Base-by-base conservation (phyloP, 2,797 vertebrate genomes). In the Cyclura pinguis region DNA sequence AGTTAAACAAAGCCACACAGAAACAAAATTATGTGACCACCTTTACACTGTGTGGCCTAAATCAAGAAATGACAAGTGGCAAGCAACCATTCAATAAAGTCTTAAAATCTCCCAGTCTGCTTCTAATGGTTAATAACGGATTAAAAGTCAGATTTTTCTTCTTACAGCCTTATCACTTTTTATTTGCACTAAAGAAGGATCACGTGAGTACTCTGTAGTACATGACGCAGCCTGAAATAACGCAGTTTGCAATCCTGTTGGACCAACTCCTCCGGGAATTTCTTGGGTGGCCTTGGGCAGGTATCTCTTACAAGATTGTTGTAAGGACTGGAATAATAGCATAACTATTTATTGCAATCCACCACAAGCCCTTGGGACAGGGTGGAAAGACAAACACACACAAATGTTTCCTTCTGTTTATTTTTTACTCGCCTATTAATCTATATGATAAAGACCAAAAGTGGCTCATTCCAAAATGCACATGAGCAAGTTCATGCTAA, bases 321-420 rank as follows among this genome's bases (percentile, higher is more conserved):
- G 62, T 52, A 27, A 50, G 59, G 38, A 67, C 52, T 87, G 64
- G 78, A 67, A 80, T 29, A 87, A 80, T 69, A 47, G 47, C 22
- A 52, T 24, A 52, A 55, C 14, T 12, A 8, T 52, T 13, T 18
- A 35, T 55, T 80, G 42, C 42, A 80, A 76, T 29, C 13, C 22
- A 52, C 14, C 55, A 32, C 13, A 22, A 88, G 62, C n/a, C 77
- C 62, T 80, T 47, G 18, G 47, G 77, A 14, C 42, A 80, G 62
- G 86, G 62, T 72, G 86, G 86, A 80, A 67, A 52, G 77, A 14
- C 67, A 69, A 47, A 87, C 62, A 38, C 55, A 92, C 24, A 95
- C 92, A 93, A 0, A 92, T 91, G 29, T 55, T 94, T 93, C 69
- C 92, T 92, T 91, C 92, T 92, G 88, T 16, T 91, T 90, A 88